phyloP scores from a whole-genome alignment of 2,113 vertebrate species.

The Eretmochelys imbricata region DNA sequence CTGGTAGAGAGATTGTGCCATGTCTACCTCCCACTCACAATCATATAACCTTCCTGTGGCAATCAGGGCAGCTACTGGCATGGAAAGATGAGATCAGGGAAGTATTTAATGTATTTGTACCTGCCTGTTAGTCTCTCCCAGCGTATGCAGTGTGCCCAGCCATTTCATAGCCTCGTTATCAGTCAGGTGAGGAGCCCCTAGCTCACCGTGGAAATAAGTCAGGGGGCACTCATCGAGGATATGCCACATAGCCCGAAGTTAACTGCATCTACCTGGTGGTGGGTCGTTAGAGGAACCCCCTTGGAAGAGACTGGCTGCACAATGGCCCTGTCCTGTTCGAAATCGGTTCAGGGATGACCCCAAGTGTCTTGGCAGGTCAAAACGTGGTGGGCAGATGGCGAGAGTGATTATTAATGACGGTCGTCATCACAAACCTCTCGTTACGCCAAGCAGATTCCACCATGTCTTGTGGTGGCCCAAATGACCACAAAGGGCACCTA shows the following conservation, averaged over 20 bases:
- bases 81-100: not conserved
- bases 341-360: not conserved
- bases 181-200: not conserved
- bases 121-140: not conserved
- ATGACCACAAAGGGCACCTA: not conserved
- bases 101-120: not conserved
- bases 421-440: too few species aligned
- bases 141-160: not conserved
- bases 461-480: not conserved
- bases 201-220: not conserved
- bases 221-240: not conserved
- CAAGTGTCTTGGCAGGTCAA: not conserved
- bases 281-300: not conserved
- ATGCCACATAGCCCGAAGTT: not conserved
- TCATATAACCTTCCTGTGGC: not conserved
- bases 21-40: not conserved
- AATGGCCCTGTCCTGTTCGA: not conserved
- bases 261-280: too few species aligned
- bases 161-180: not conserved
- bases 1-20: not conserved
- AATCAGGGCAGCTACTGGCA: not conserved
- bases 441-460: not conserved
- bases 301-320: not conserved
- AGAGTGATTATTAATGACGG: too few species aligned
- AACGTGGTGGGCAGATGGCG: too few species aligned